Evolutionary conservation across 1,140 invertebrate genomes (phyloP).

Genomic region (Drosophila lacertosa): DNA sequence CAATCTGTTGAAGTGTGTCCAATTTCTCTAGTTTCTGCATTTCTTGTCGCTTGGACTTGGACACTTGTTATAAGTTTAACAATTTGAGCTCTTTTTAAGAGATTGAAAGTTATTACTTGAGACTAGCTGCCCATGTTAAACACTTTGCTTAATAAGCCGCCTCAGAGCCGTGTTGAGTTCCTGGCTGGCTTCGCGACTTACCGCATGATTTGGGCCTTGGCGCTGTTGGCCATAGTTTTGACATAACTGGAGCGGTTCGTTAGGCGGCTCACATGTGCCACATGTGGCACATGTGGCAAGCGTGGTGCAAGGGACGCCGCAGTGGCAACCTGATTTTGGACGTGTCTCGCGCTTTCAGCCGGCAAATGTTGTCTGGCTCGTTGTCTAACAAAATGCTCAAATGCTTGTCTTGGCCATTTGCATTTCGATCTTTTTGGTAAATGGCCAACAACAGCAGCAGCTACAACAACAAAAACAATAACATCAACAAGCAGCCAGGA

Average conservation of each 20-base stretch:
- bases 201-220: slow-evolving; percentile 51
- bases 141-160: slow-evolving; percentile 70
- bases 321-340: slow-evolving; percentile 69
- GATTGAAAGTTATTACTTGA: slow-evolving; percentile 17
- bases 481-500: slow-evolving; percentile 35
- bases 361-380: slow-evolving; percentile 46
- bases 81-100: no score
- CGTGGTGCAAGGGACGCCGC: background rate
- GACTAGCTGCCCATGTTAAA: slow-evolving; percentile 55
- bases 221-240: slow-evolving; percentile 50
- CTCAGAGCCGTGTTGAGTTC: slow-evolving; percentile 18
- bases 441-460: slow-evolving; percentile 53
- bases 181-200: slow-evolving; percentile 47
- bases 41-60: no score
- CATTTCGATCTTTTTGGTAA: slow-evolving; percentile 79
- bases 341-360: slow-evolving; percentile 36
- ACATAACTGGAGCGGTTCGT: slow-evolving; percentile 74
- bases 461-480: no score
- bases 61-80: no score
- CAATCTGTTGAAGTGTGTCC: no score
- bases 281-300: slow-evolving; percentile 24
- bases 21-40: no score
- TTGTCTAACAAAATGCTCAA: slow-evolving; percentile 73
- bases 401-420: slow-evolving; percentile 76
- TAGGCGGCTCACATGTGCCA: slow-evolving; percentile 44